Percentiles rank a stretch among this genome's conserved stretches.
These are phyloP conservation scores for Trypoxylon attenuatum DNA, from an alignment of 2,888 invertebrate genomes.

Conservation along the genomic window DNA sequence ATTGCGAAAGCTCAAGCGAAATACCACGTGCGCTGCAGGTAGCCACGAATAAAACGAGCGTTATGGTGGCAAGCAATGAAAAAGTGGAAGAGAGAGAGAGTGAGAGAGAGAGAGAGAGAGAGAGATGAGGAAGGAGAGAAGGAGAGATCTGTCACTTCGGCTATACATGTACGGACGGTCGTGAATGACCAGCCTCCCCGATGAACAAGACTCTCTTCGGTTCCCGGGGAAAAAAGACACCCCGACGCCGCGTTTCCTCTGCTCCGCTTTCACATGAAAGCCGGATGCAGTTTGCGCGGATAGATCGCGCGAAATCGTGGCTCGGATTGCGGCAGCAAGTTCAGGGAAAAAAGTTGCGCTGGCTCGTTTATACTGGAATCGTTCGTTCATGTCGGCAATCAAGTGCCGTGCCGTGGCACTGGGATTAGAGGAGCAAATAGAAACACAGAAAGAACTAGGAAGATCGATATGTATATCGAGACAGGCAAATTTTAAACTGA, in stretches of 20 bases:
- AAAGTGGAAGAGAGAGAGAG: neutral
- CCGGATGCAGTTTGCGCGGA: neutral
- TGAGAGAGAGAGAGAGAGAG: neutral
- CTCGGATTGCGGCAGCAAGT: neutral
- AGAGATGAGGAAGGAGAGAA: neutral
- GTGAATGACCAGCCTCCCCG: no score
- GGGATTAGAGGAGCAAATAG: no score
- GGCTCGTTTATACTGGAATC: neutral
- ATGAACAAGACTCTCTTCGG: neutral
- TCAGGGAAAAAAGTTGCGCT: neutral
- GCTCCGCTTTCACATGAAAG: neutral
- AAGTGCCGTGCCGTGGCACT: neutral
- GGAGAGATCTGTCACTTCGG: no score
- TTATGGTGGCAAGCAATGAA: conserved; percentile 23
- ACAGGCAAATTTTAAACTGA: no score
- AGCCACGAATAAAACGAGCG: conserved; percentile 46
- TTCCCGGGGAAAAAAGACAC: neutral
- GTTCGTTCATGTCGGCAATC: neutral
- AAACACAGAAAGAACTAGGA: no score
- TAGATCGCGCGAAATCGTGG: neutral
- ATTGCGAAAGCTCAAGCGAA: conserved; percentile 50
- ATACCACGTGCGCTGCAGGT: conserved; percentile 51
- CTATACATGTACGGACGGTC: no score
- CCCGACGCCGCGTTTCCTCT: neutral
- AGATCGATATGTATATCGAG: no score